phyloP scores from a whole-genome alignment of 92 coral and sea anemone genomes.

The Palythoa grandis region DNA sequence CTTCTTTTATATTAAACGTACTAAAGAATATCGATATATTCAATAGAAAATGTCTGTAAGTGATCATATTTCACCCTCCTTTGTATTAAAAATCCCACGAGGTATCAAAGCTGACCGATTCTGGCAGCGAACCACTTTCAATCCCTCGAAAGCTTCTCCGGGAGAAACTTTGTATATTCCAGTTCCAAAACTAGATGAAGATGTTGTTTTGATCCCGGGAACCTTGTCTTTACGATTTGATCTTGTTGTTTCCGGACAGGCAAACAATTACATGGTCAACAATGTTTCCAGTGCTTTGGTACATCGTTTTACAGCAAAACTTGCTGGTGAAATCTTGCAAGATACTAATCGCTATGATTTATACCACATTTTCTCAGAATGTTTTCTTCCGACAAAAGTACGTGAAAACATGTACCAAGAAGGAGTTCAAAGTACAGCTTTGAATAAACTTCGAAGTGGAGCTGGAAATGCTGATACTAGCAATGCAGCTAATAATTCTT shows the following conservation, averaged over 20 bases:
- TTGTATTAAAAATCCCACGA: background rate
- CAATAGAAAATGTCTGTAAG: slow-evolving; percentile 12
- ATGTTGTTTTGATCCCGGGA: no score
- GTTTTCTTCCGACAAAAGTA: background rate
- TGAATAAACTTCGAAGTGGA: background rate
- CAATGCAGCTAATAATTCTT: no score
- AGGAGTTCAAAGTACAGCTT: background rate
- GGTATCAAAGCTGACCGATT: slow-evolving; percentile 25
- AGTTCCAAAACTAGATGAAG: background rate
- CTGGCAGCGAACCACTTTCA: slow-evolving; percentile 31
- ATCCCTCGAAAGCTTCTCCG: slow-evolving; percentile 35
- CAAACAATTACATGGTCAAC: slow-evolving; percentile 16
- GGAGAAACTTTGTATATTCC: slow-evolving; percentile 20
- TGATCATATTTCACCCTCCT: no score
- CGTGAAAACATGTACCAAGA: background rate
- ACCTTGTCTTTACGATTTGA: background rate
- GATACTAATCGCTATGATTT: background rate
- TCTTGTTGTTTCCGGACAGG: slow-evolving; percentile 16
- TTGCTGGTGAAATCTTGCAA: no score
- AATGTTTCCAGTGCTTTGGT: background rate
- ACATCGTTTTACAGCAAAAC: no score
- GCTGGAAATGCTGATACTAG: background rate
- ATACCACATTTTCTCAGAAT: background rate
- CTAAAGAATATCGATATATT: background rate
- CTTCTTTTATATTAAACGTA: slow-evolving; percentile 2